Conservation (phyloP, 2,888 invertebrate genomes). For the Xestia xanthographa region DNA sequence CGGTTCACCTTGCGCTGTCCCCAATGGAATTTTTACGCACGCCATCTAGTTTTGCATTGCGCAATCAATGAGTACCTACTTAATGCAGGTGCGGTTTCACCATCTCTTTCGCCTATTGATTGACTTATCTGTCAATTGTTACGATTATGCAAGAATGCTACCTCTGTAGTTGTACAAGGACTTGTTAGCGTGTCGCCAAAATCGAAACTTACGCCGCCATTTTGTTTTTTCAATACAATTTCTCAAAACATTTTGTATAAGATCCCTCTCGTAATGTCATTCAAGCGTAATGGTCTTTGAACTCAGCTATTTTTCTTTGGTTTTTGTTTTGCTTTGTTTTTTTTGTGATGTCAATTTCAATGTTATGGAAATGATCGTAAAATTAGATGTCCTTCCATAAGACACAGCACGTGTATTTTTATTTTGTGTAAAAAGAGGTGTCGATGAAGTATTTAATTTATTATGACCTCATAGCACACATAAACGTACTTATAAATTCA, state of each 20-base stretch:
- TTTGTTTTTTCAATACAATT: not conserved
- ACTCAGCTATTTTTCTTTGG: not conserved
- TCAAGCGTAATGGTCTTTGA: not conserved
- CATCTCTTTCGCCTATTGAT: conserved; percentile 43
- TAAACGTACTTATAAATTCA: not conserved
- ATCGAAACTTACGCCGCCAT: not conserved
- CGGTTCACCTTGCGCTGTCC: conserved; percentile 66
- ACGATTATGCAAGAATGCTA: conserved; percentile 44
- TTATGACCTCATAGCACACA: not conserved
- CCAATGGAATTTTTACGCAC: conserved; percentile 58
- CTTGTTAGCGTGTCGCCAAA: not conserved
- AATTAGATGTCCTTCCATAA: not conserved
- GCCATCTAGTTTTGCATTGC: conserved; percentile 53
- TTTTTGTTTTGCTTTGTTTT: not conserved
- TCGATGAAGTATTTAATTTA: not conserved
- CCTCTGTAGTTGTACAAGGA: not conserved
- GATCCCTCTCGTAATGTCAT: not conserved
- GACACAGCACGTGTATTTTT: not conserved
- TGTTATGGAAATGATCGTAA: not conserved
- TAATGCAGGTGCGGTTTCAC: conserved; percentile 49
- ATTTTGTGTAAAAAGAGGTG: not conserved
- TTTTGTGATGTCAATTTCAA: not conserved
- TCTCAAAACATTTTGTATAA: not conserved
- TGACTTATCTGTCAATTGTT: conserved; percentile 32
- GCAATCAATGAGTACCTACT: conserved; percentile 47